These are phyloP conservation scores for Pheosia tremula DNA, from an alignment of 2,888 invertebrate species.

Conservation along the genomic window DNA sequence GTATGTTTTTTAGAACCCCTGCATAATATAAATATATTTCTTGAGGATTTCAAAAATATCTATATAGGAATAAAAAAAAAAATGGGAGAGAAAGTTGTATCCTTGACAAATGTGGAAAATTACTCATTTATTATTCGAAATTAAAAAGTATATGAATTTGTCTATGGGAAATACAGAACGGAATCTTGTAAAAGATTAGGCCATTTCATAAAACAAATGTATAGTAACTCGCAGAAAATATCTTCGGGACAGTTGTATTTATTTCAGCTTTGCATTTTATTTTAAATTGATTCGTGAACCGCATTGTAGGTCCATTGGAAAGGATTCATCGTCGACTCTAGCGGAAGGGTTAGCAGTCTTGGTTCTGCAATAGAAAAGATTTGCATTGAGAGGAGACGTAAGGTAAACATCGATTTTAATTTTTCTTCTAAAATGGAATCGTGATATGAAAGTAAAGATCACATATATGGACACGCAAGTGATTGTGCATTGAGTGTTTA, in stretches of 20 bases:
- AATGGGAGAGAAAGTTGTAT: constrained; percentile 39
- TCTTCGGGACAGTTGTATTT: constrained; percentile 84
- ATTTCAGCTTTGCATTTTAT: constrained; percentile 84
- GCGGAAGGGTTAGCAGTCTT: constrained; percentile 83
- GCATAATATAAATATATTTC: too few relatives aligned
- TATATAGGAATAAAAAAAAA: constrained; percentile 11
- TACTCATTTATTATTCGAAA: constrained; percentile 66
- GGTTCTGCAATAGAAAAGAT: constrained; percentile 83
- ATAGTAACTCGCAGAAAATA: constrained; percentile 85
- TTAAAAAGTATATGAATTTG: constrained; percentile 74
- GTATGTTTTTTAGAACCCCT: too few relatives aligned
- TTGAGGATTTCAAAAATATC: not conserved
- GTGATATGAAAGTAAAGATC: constrained; percentile 57
- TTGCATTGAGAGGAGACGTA: constrained; percentile 83
- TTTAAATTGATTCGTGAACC: constrained; percentile 82
- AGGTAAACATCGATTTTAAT: constrained; percentile 85
- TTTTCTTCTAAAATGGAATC: constrained; percentile 74
- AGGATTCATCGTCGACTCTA: constrained; percentile 78
- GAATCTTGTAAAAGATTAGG: constrained; percentile 86
- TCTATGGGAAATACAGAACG: constrained; percentile 83
- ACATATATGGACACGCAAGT: constrained; percentile 49
- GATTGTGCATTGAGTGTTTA: constrained; percentile 68
- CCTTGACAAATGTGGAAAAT: constrained; percentile 63
- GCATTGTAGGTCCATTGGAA: constrained; percentile 75
- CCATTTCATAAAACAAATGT: constrained; percentile 86